A percentile compares a stretch with the other conserved stretches of the same genome.
Conservation (phyloP, 2,113 vertebrate species). For the Gobiocypris rarus region DNA sequence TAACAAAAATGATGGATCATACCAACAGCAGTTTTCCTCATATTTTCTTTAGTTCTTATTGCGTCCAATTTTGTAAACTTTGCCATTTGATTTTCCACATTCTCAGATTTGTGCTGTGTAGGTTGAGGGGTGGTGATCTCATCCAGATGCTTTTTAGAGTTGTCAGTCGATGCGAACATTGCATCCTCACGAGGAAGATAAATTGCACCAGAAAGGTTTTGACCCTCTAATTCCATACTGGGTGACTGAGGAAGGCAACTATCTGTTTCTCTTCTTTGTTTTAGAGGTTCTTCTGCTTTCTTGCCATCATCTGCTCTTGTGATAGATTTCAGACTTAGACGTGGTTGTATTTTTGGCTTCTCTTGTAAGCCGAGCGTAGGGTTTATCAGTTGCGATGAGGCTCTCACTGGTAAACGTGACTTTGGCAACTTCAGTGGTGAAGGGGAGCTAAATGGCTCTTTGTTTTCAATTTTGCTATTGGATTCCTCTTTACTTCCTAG, state of each 20-base stretch:
- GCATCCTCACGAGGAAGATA: background rate
- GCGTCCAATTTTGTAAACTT: background rate
- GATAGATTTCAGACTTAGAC: slow-evolving; percentile 65
- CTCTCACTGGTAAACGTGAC: slow-evolving; percentile 53
- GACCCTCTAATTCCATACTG: slow-evolving; percentile 2
- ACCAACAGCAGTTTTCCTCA: slow-evolving; percentile 30
- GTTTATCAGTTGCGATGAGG: slow-evolving; percentile 35
- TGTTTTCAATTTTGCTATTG: slow-evolving; percentile 60
- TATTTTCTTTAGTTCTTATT: background rate
- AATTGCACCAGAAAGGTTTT: slow-evolving; percentile 5
- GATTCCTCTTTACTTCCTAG: slow-evolving; percentile 55
- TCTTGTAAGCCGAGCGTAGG: slow-evolving; percentile 53
- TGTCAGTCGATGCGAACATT: slow-evolving; percentile 12
- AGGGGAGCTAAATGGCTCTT: slow-evolving; percentile 72
- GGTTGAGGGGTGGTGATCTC: background rate
- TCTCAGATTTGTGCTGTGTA: slow-evolving; percentile 13
- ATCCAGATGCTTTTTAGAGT: slow-evolving; percentile 14
- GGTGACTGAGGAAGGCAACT: background rate
- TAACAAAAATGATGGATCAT: slow-evolving; percentile 1
- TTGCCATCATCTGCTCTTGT: slow-evolving; percentile 49
- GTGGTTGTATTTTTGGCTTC: slow-evolving; percentile 63
- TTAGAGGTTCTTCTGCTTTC: slow-evolving; percentile 23
- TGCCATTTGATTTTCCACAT: slow-evolving; percentile 5
- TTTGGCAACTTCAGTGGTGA: slow-evolving; percentile 62
- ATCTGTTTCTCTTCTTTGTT: slow-evolving; percentile 33